Evolutionary conservation across 2,797 vertebrate species (phyloP).

Genomic region (Emydoidea blandingii): DNA sequence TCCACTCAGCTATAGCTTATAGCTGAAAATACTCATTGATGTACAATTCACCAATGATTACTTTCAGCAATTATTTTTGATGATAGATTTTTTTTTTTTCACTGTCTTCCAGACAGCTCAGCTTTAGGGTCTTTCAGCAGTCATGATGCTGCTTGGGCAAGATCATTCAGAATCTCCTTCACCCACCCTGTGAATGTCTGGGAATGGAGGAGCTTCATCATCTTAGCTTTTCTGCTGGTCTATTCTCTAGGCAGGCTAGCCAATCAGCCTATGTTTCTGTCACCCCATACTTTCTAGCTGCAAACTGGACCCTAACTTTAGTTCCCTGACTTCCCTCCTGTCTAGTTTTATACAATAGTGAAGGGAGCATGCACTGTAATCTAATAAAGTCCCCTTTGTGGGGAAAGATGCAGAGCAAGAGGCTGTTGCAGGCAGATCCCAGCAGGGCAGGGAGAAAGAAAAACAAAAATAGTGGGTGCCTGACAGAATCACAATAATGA

Average conservation of each 20-base stretch:
- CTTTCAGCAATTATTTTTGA: background rate
- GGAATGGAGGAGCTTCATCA: background rate
- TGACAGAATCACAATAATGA: background rate
- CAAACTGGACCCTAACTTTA: background rate
- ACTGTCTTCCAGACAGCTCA: background rate
- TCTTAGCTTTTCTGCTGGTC: background rate
- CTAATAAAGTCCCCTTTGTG: background rate
- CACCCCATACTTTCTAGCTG: background rate
- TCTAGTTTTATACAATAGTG: background rate
- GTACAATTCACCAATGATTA: background rate
- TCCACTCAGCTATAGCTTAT: background rate
- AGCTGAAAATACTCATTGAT: background rate
- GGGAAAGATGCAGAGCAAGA: background rate
- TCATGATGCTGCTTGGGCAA: fast-evolving
- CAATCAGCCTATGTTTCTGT: background rate
- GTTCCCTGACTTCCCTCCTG: background rate
- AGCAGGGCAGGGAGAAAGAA: background rate
- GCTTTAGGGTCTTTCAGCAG: background rate
- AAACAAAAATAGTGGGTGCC: background rate
- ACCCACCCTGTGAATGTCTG: background rate
- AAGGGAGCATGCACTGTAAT: background rate
- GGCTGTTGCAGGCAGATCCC: background rate
- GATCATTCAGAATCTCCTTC: background rate
- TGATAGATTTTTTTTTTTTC: background rate
- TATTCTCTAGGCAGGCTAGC: background rate